Percentiles rank a stretch among this genome's conserved stretches.
Conservation (phyloP, 2,797 vertebrate genomes). For the Hemibagrus guttatus region DNA sequence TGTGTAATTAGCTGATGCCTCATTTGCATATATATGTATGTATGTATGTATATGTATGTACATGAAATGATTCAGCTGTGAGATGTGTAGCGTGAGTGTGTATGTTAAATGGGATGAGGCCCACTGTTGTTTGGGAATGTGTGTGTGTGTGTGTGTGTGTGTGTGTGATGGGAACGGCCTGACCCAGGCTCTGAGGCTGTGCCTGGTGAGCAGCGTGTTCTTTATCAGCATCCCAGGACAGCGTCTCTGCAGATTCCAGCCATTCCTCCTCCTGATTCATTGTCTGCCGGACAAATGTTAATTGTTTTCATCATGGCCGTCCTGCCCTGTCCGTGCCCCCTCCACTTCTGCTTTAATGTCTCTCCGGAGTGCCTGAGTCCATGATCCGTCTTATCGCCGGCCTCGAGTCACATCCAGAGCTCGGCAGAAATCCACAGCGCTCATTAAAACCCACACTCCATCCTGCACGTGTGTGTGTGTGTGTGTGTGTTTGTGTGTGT, state of each 20-base stretch:
- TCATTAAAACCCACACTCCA: constrained; percentile 37
- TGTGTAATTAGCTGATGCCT: neutral
- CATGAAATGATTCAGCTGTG: neutral
- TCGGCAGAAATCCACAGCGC: constrained; percentile 4
- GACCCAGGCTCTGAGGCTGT: constrained; percentile 76
- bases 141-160: constrained; percentile 42
- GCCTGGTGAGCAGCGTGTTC: constrained; percentile 75
- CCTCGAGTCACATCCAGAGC: constrained; percentile 41
- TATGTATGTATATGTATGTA: neutral
- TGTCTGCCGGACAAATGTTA: constrained; percentile 90
- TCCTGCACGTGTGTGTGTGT: constrained; percentile 16
- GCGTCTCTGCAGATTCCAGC: constrained; percentile 84
- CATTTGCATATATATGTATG: neutral
- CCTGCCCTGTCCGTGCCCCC: constrained; percentile 71
- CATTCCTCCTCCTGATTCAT: constrained; percentile 90
- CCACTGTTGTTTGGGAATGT: neutral
- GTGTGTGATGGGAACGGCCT: constrained; percentile 82
- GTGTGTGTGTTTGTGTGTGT: constrained; percentile 2
- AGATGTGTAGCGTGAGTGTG: neutral
- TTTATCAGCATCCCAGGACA: constrained; percentile 77
- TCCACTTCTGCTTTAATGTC: constrained; percentile 74
- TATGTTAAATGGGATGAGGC: neutral
- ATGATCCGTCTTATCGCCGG: constrained; percentile 47
- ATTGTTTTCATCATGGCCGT: constrained; percentile 86
- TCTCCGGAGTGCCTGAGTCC: constrained; percentile 50